Conservation (phyloP, 2,797 vertebrate genomes). For the Limosa lapponica region DNA sequence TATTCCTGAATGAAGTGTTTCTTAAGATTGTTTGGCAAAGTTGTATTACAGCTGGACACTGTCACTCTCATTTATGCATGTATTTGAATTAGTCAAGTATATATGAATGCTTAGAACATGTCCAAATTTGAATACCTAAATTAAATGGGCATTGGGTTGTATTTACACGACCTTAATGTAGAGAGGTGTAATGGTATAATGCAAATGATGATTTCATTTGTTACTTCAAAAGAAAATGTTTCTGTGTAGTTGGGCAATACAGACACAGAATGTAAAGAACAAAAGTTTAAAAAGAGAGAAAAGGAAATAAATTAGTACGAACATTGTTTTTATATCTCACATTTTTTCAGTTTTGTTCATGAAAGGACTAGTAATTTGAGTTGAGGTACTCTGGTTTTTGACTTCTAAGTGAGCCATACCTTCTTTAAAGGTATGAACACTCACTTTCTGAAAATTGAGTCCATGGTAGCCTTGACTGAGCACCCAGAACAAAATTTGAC, state of each 20-base stretch:
- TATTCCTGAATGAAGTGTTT: constrained; percentile 10
- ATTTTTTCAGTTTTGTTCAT: neutral
- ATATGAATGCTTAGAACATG: neutral
- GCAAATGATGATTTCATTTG: neutral
- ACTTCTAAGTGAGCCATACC: neutral
- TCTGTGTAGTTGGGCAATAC: neutral
- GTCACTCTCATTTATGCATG: neutral
- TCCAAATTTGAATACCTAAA: neutral
- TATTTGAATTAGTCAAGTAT: neutral
- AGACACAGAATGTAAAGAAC: neutral
- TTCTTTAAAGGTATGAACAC: neutral
- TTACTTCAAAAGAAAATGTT: neutral
- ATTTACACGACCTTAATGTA: neutral
- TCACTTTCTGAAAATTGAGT: neutral
- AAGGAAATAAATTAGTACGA: neutral
- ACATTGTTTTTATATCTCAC: neutral
- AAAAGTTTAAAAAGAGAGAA: neutral
- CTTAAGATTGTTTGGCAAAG: neutral
- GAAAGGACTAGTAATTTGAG: neutral
- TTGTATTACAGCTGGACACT: neutral
- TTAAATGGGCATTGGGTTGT: neutral
- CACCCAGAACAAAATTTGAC: neutral
- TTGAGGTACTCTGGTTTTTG: neutral
- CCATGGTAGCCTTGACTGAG: neutral
- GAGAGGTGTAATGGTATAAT: neutral